Evolutionary conservation across 2,888 invertebrate genomes (phyloP).

Genomic region (Panopea generosa): DNA sequence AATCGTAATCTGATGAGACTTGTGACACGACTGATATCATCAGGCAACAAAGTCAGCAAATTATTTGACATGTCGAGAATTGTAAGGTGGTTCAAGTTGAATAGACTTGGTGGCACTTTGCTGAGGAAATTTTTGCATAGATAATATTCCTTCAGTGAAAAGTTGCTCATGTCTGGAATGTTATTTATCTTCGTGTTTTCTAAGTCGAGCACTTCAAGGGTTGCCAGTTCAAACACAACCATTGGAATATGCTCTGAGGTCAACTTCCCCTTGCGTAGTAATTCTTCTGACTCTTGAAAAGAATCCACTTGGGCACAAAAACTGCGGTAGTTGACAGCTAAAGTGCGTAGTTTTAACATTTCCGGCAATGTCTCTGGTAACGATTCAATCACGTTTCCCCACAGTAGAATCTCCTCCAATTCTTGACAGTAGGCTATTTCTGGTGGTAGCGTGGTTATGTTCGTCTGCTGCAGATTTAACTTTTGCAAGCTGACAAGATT

Average conservation of each 20-base stretch:
- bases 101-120: constrained; percentile 76
- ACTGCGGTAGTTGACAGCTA: constrained; percentile 82
- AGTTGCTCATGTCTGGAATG: constrained; percentile 79
- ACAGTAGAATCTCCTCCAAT: constrained; percentile 82
- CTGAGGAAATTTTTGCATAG: constrained; percentile 82
- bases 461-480: constrained; percentile 84
- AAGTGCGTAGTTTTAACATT: constrained; percentile 79
- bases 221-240: constrained; percentile 84
- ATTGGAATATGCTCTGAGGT: constrained; percentile 84
- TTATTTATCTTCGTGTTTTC: constrained; percentile 84
- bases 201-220: constrained; percentile 81
- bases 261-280: constrained; percentile 83
- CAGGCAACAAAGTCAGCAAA: constrained; percentile 77
- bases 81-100: constrained; percentile 74
- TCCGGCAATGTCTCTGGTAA: constrained; percentile 84
- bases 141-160: constrained; percentile 78
- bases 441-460: constrained; percentile 83
- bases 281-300: constrained; percentile 82
- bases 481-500: constrained; percentile 79
- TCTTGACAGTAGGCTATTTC: constrained; percentile 85
- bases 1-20: constrained; percentile 76
- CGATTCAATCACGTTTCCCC: constrained; percentile 84
- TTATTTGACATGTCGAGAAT: constrained; percentile 82
- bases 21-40: constrained; percentile 75
- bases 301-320: constrained; percentile 82